Evolutionary conservation across 2,797 vertebrate genomes (phyloP).

Genomic region (Luscinia luscinia): DNA sequence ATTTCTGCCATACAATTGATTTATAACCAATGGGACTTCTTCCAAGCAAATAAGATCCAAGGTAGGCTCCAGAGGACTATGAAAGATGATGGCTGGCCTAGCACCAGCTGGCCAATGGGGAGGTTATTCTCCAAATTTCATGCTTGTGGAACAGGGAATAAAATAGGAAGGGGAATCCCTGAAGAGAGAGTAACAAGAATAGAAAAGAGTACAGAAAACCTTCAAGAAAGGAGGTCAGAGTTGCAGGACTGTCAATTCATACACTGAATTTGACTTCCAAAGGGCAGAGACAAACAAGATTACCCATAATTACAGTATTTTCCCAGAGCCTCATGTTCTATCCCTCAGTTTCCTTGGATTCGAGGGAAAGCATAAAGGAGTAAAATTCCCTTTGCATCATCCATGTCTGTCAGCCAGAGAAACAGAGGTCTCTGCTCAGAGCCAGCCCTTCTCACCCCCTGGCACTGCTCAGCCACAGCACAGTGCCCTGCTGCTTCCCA

Average conservation of each 20-base stretch:
- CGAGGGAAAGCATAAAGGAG: neutral
- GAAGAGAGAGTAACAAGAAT: neutral
- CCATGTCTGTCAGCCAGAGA: neutral
- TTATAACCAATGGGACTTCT: neutral
- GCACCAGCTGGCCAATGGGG: conserved; percentile 4
- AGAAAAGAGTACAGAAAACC: neutral
- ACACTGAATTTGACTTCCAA: neutral
- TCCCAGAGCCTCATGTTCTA: neutral
- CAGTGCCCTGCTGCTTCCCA: neutral
- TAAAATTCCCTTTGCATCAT: neutral
- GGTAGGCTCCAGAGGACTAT: neutral
- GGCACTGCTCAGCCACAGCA: neutral
- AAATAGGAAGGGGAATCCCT: neutral
- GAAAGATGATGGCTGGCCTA: conserved; percentile 8
- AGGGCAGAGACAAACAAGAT: neutral
- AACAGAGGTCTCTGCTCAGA: fast-evolving
- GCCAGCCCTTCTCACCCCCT: neutral
- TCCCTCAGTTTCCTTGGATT: neutral
- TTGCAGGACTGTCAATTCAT: neutral
- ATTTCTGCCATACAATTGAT: neutral
- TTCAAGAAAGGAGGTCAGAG: neutral
- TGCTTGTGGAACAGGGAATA: neutral
- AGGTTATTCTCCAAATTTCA: neutral
- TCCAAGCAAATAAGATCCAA: conserved; percentile 25
- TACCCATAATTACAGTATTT: neutral